A percentile compares a stretch with the other conserved stretches of the same genome.
phyloP scores from a whole-genome alignment of 2,113 vertebrate species.

The Oreotrochilus melanogaster region DNA sequence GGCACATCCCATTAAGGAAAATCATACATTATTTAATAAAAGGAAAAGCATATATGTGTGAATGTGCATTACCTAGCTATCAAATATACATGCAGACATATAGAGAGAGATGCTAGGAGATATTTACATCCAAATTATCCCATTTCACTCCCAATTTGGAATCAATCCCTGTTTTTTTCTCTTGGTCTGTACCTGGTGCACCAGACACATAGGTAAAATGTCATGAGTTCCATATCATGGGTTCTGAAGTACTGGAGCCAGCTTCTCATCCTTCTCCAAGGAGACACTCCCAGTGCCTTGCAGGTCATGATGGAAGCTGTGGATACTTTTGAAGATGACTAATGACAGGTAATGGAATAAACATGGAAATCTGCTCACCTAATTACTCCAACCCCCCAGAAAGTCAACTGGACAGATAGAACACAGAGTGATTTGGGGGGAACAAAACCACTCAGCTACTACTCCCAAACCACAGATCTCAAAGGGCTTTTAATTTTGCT shows the following conservation, averaged over 20 bases:
- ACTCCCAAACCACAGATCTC: neutral
- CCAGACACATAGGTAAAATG: neutral
- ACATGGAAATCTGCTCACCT: neutral
- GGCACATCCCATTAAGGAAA: neutral
- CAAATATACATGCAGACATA: neutral
- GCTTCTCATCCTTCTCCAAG: neutral
- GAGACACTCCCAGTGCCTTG: neutral
- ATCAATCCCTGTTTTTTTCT: neutral
- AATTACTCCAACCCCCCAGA: neutral
- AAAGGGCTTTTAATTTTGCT: neutral
- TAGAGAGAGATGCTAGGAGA: accelerated
- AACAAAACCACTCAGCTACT: conserved; percentile 1
- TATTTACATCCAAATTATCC: neutral
- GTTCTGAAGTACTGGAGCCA: neutral
- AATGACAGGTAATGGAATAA: neutral
- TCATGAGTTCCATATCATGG: accelerated
- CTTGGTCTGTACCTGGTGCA: neutral
- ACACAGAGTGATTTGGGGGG: neutral
- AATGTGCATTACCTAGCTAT: neutral
- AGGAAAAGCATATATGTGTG: neutral
- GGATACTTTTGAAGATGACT: neutral
- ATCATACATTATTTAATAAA: neutral
- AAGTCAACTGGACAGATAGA: neutral
- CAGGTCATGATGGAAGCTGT: neutral
- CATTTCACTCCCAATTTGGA: neutral